Conservation (phyloP, 2,888 invertebrate genomes). For the Alloplasta piceator region DNA sequence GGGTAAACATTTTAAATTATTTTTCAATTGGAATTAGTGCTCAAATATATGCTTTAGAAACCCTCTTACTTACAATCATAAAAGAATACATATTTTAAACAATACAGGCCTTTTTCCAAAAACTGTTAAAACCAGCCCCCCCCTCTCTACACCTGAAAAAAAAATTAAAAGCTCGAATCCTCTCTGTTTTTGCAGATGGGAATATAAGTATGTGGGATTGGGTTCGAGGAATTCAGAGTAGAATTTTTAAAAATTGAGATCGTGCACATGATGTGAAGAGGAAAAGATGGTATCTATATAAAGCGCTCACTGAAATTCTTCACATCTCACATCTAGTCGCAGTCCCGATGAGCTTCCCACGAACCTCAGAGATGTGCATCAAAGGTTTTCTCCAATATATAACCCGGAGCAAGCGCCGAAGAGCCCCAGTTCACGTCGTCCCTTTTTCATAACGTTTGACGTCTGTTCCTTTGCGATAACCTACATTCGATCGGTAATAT, state of each 20-base stretch:
- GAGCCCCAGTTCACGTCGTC: conserved; percentile 30
- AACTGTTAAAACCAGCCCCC: too few species aligned
- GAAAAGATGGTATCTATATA: conserved; percentile 31
- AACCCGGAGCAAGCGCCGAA: conserved; percentile 25
- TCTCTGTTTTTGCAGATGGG: conserved; percentile 18
- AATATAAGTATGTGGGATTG: neutral
- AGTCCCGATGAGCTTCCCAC: conserved; percentile 49
- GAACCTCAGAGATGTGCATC: conserved; percentile 41
- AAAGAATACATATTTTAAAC: too few species aligned
- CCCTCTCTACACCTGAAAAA: too few species aligned
- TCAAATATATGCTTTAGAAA: too few species aligned
- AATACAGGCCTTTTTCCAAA: too few species aligned
- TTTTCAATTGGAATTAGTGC: too few species aligned
- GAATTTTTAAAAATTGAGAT: conserved; percentile 45
- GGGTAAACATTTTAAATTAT: too few species aligned
- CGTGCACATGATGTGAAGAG: conserved; percentile 42
- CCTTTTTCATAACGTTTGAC: conserved; percentile 25
- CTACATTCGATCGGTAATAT: conserved; percentile 15
- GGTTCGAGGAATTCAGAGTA: conserved; percentile 13
- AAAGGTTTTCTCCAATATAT: conserved; percentile 46
- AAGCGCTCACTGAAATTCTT: conserved; percentile 47
- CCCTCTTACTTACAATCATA: too few species aligned
- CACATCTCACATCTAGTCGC: conserved; percentile 29
- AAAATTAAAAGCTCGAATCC: conserved; percentile 48
- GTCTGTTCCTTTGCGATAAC: conserved; percentile 10